Evolutionary conservation across 1,140 invertebrate species (phyloP).

Genomic region (Hesperophylax magnus): DNA sequence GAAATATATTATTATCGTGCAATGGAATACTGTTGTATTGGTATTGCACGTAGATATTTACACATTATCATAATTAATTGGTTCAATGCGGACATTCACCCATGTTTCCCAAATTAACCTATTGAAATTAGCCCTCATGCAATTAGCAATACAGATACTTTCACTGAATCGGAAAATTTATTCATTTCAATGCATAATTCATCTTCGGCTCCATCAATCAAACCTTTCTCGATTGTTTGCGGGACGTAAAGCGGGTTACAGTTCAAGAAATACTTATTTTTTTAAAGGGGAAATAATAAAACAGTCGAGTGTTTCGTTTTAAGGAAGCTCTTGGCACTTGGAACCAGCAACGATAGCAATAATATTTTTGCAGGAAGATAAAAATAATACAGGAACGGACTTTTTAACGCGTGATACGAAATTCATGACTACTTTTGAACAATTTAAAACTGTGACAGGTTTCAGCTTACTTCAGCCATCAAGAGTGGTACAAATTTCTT

Average conservation of each 20-base stretch:
- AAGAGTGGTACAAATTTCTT: too few relatives aligned
- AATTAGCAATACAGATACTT: too few relatives aligned
- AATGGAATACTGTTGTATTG: too few relatives aligned
- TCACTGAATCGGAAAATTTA: not conserved
- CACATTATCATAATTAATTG: too few relatives aligned
- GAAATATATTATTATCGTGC: too few relatives aligned
- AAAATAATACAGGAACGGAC: slow-evolving; percentile 12
- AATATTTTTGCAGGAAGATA: slow-evolving; percentile 46
- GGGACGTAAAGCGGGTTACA: not conserved
- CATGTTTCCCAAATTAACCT: too few relatives aligned
- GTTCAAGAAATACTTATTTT: slow-evolving; percentile 40
- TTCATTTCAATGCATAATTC: slow-evolving; percentile 30
- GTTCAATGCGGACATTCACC: too few relatives aligned
- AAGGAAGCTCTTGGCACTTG: slow-evolving; percentile 40
- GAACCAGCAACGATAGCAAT: slow-evolving; percentile 30
- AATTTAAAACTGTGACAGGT: too few relatives aligned
- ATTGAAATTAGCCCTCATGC: too few relatives aligned
- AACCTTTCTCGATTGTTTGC: slow-evolving; percentile 3
- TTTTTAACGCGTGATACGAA: not conserved
- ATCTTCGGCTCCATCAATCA: slow-evolving; percentile 23
- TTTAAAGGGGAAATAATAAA: slow-evolving; percentile 20
- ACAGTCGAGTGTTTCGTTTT: slow-evolving; percentile 27
- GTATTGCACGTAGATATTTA: too few relatives aligned
- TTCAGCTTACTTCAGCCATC: too few relatives aligned
- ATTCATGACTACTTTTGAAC: too few relatives aligned